Evolutionary conservation across 30 jellyfish, hydroid and myxozoan genomes (phyloP), one percentile per base, ranked within the genome.

Genomic region (Aurelia coerulea): DNA sequence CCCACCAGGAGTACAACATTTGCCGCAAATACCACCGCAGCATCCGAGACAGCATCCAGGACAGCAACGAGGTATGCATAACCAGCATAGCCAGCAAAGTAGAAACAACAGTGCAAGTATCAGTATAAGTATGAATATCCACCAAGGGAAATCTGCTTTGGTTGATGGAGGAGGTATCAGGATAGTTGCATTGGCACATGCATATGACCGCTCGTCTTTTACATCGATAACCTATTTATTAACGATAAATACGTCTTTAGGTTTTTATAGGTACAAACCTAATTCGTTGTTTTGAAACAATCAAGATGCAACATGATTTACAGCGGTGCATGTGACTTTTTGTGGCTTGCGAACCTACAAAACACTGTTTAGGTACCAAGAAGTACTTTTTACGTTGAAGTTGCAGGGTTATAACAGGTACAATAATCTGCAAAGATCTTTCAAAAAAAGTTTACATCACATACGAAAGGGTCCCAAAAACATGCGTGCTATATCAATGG

Each of bases 31-130:
- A 37, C 68, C 92, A 41, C 91, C 92, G 63, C 94, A 89, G 79
- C 76, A 88, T 74, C 33, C 65, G 18, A 76, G 49, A 76, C 98
- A 90, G 74, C 90, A 85, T 2, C 58, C 79, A 9, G 98, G 93
- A 67, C 99, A 95, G 66, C 79, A 90, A 62, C 97, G 71, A 14
- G 98, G 99, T 51, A 80, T 68, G 82, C 97, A 95, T 46, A 95
- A 31, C 99, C 99, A 95, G 53, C 95, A 79, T 46, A 86, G 42
- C 98, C 98, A 95, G 23, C 83, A 51, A 60, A 95, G 89, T 39
- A 95, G 88, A 29, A 82, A 42, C 23, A 95, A 85, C 77, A 95
- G 62, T 17, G 96, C 96, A 41, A 95, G 66, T 15, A 88, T 95
- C 52, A 95, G 72, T 15, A 95, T 29, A 33, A 87, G 39, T 42